Evolutionary conservation across 2,888 invertebrate genomes (phyloP).

Genomic region (Torymus tubicola): DNA sequence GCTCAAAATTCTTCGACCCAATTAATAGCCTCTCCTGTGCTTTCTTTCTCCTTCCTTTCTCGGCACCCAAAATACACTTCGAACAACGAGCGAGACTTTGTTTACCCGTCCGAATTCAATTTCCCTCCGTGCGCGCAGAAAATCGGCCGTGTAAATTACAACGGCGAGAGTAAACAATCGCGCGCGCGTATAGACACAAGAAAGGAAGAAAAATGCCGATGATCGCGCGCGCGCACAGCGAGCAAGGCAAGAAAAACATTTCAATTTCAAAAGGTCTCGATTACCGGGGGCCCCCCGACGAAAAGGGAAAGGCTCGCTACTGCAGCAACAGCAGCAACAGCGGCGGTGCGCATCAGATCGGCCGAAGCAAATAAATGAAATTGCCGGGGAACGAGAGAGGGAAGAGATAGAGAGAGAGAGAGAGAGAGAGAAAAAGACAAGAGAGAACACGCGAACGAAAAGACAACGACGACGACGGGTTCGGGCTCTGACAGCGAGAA

Average conservation of each 20-base stretch:
- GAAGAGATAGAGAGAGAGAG: conserved; percentile 3
- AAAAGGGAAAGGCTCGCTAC: conserved; percentile 29
- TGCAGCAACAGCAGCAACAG: not conserved
- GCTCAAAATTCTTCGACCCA: too few relatives aligned
- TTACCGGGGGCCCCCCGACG: conserved; percentile 42
- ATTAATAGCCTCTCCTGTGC: too few relatives aligned
- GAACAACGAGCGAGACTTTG: not conserved
- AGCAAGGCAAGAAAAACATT: conserved; percentile 47
- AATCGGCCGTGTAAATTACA: conserved; percentile 14
- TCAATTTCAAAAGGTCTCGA: conserved; percentile 49
- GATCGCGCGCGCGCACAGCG: conserved; percentile 7
- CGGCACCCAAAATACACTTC: too few relatives aligned
- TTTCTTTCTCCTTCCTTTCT: too few relatives aligned
- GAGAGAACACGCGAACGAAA: not conserved
- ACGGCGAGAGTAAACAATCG: conserved; percentile 34
- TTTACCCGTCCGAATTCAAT: conserved; percentile 30
- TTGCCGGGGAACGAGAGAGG: conserved; percentile 12
- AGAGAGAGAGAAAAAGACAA: not conserved
- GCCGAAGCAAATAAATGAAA: conserved; percentile 56
- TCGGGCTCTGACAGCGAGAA: conserved; percentile 27
- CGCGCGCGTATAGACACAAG: not conserved
- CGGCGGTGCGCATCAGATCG: conserved; percentile 26
- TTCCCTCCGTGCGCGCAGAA: not conserved
- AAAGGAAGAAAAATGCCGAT: conserved; percentile 32
- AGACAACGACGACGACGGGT: conserved; percentile 12